Evolutionary conservation across 1,140 invertebrate genomes (phyloP), one percentile per base, ranked within the genome.

Genomic region (Drosophila watanabei): DNA sequence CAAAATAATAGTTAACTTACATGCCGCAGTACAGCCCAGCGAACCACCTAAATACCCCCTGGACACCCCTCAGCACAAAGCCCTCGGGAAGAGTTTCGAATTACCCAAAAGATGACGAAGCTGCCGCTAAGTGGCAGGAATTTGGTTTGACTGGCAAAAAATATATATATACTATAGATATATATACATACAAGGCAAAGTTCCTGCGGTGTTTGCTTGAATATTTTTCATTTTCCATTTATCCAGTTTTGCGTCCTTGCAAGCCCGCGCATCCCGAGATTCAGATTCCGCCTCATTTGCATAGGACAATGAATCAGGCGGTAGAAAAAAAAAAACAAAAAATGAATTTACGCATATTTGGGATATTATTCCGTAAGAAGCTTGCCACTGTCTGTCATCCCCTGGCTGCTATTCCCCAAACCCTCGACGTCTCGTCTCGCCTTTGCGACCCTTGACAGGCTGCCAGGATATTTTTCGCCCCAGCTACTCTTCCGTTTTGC

Each of bases 1-100:
- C 90, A 92, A 84, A 92, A 92, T 92, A 92, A 92, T 92, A 92
- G 90, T 92, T 90, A 92, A 92, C 90, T 92, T 90, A 91, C 88
- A 91, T 92, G 84, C 89, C 90, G 75, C 89, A 88, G 57, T 39
- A 64, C 43, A 63, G 63, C 52, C 81, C 79, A 64, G 52, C 35
- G 45, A 63, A 48, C 45, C 37, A 30, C 9, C 28, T 39, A 41
- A 59, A 41, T 30, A 37, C 49, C 39, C 39, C 49, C 39, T 35
- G 33, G 46, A 57, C 59, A 66, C 11, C 48, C 58, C 59, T 54
- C 76, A 56, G 43, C 32, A 7, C 4, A 11, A 24, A 16, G 41
- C 68, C 52, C 46, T 46, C 37, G 61, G 57, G 58, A 59, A 37
- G 54, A 71, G 56, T 79, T 71, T 79, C 59, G 62, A 75, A 75